phyloP scores from a whole-genome alignment of 1,140 invertebrate genomes.

The Cylas formicarius region DNA sequence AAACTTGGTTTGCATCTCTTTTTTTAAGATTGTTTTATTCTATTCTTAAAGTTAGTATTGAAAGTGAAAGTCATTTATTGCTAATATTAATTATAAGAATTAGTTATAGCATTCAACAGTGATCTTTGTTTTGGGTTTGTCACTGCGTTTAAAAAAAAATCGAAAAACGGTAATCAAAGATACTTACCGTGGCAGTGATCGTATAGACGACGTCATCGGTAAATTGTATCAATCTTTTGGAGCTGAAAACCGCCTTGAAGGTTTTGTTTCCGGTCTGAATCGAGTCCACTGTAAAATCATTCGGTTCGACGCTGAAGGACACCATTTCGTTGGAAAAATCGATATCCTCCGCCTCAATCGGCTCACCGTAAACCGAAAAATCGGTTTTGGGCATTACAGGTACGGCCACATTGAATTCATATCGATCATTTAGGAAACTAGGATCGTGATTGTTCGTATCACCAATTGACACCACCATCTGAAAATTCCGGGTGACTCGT shows the following conservation, averaged over 20 bases:
- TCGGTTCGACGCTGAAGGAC: slow-evolving; percentile 19
- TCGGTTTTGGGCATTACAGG: slow-evolving; percentile 25
- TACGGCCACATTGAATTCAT: slow-evolving; percentile 24
- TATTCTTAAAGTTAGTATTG: neutral
- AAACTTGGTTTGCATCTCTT: too few relatives aligned
- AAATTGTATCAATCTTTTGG: slow-evolving; percentile 14
- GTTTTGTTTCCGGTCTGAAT: slow-evolving; percentile 7
- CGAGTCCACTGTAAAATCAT: slow-evolving; percentile 14
- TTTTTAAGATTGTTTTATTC: too few relatives aligned
- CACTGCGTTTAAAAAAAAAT: too few relatives aligned
- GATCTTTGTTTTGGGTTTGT: too few relatives aligned
- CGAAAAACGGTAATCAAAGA: neutral
- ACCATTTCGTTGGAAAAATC: slow-evolving; percentile 29
- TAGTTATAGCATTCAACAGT: too few relatives aligned
- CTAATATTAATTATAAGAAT: too few relatives aligned
- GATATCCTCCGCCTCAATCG: slow-evolving; percentile 20
- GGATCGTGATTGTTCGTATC: slow-evolving; percentile 7
- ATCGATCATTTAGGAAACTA: slow-evolving; percentile 9
- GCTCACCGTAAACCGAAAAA: slow-evolving; percentile 20
- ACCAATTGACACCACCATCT: too few relatives aligned
- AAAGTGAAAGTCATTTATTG: neutral
- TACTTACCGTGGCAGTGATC: slow-evolving; percentile 23
- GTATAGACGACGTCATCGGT: slow-evolving; percentile 7
- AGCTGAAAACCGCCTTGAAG: slow-evolving; percentile 15
- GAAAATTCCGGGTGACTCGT: too few relatives aligned